Conservation (phyloP, 2,797 vertebrate genomes). For the Bradypus variegatus region DNA sequence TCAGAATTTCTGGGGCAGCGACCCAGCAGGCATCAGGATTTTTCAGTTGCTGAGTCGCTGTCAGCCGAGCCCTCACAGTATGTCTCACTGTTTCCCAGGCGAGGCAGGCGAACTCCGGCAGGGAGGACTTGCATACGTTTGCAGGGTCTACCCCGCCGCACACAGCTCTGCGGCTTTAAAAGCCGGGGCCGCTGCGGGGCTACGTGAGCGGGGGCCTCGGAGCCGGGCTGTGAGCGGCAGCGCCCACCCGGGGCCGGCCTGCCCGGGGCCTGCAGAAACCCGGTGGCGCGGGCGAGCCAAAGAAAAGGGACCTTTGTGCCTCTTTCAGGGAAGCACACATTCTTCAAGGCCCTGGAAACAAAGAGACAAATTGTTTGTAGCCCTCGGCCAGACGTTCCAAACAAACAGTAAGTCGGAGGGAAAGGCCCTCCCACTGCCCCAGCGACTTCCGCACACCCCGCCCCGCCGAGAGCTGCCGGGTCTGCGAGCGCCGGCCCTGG, state of each 20-base stretch:
- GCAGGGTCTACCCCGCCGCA: background rate
- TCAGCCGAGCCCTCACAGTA: background rate
- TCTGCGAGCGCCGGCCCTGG: background rate
- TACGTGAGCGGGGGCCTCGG: background rate
- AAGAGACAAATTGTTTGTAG: constrained; percentile 49
- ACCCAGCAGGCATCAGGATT: background rate
- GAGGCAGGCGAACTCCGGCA: background rate
- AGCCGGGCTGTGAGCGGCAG: background rate
- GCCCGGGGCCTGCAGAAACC: background rate
- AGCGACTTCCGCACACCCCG: background rate
- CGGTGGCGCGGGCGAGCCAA: fast-evolving
- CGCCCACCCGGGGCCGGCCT: background rate
- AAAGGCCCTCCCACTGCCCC: background rate
- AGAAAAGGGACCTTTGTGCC: constrained; percentile 44
- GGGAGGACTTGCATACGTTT: background rate
- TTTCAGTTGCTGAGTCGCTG: background rate
- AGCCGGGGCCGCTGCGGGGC: background rate
- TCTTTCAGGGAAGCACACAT: background rate
- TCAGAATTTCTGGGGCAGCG: background rate
- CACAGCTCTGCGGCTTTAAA: constrained; percentile 50
- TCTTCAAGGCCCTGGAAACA: constrained; percentile 42
- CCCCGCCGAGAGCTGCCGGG: background rate
- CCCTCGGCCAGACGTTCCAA: background rate
- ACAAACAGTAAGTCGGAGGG: constrained; percentile 51
- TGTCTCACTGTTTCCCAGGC: background rate